phyloP scores from a whole-genome alignment of 2,888 invertebrate genomes.

The Noctuana brunneofusca region DNA sequence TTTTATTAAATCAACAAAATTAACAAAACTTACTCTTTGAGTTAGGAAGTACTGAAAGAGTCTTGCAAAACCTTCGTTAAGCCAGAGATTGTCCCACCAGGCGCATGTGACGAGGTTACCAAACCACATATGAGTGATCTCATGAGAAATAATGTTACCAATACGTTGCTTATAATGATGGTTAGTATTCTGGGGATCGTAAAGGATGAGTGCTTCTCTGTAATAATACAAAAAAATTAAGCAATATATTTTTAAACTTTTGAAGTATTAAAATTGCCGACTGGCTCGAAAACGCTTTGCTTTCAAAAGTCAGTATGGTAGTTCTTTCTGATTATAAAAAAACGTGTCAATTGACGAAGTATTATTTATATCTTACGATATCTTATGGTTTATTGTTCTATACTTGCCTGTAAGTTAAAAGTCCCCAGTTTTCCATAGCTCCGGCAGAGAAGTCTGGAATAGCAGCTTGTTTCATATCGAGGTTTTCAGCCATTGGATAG shows the following conservation, averaged over 20 bases:
- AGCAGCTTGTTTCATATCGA: conserved; percentile 87
- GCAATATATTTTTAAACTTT: background rate
- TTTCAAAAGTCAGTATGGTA: no score
- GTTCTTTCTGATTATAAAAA: no score
- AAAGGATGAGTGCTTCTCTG: conserved; percentile 84
- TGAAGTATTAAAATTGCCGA: no score
- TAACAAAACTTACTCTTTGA: conserved; percentile 62
- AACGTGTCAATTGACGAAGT: background rate
- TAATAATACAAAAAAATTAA: conserved; percentile 21
- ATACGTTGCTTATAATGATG: conserved; percentile 84
- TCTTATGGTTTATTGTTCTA: no score
- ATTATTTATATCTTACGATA: background rate
- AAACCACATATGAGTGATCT: conserved; percentile 92
- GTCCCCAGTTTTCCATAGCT: conserved; percentile 94
- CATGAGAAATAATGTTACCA: conserved; percentile 88
- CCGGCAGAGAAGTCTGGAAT: conserved; percentile 90
- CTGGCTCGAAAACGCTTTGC: background rate
- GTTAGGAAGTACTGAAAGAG: conserved; percentile 88
- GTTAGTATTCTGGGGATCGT: conserved; percentile 70
- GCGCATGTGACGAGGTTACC: conserved; percentile 89
- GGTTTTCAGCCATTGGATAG: conserved; percentile 74
- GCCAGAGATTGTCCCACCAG: conserved; percentile 90
- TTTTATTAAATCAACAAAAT: no score
- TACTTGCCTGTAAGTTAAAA: conserved; percentile 87
- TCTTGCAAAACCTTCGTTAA: conserved; percentile 87